A percentile compares a stretch with the other conserved stretches of the same genome.
These are phyloP conservation scores for Scortum barcoo DNA, from an alignment of 2,113 vertebrate genomes.

Conservation along the genomic window DNA sequence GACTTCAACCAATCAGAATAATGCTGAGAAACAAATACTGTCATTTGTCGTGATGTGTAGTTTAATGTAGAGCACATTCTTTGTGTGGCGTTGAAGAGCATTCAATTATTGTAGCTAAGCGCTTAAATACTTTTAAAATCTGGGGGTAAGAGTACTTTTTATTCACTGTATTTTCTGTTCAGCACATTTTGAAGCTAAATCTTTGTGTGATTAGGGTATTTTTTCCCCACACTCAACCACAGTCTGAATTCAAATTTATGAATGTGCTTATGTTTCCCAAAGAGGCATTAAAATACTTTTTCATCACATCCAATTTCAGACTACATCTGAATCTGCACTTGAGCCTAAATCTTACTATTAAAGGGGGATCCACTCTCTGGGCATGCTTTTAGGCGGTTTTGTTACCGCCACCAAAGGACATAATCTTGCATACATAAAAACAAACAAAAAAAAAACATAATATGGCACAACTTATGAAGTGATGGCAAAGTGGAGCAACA, in stretches of 20 bases:
- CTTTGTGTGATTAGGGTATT: background rate
- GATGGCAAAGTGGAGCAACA: conserved; percentile 18
- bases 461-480: conserved; percentile 56
- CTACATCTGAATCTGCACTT: conserved; percentile 28
- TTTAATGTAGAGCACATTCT: conserved; percentile 37
- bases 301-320: conserved; percentile 25
- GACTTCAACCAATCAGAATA: conserved; percentile 50
- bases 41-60: conserved; percentile 21
- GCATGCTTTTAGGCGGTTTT: conserved; percentile 7
- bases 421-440: conserved; percentile 1
- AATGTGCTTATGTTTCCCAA: conserved; percentile 37
- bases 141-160: conserved; percentile 30
- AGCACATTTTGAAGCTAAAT: conserved; percentile 7
- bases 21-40: conserved; percentile 31
- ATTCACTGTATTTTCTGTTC: conserved; percentile 13
- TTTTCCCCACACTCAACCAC: conserved; percentile 15
- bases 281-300: conserved; percentile 27
- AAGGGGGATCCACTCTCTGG: conserved; percentile 11
- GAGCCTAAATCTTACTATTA: conserved; percentile 17
- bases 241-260: conserved; percentile 4
- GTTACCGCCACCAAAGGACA: background rate
- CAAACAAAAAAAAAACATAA: conserved; percentile 16
- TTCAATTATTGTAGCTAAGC: conserved; percentile 71
- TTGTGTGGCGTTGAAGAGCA: conserved; percentile 62
- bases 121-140: conserved; percentile 60